These are phyloP conservation scores for Eurystomus gularis DNA, from an alignment of 2,113 vertebrate genomes.

Conservation along the genomic window DNA sequence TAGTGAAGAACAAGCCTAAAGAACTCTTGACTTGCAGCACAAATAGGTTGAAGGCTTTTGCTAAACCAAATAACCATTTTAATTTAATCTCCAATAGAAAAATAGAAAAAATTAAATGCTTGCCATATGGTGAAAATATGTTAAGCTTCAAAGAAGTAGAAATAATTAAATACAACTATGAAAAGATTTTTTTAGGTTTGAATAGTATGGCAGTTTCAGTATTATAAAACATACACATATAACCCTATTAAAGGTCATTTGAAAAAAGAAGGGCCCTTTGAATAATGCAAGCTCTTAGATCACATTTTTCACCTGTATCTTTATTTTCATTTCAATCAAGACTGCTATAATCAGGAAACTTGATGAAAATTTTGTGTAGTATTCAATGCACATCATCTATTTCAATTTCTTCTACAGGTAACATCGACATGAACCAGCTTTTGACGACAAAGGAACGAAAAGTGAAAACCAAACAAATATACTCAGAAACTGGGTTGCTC, in stretches of 20 bases:
- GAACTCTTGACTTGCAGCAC: background rate
- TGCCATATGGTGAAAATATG: constrained; percentile 65
- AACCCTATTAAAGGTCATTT: constrained; percentile 18
- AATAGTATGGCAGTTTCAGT: constrained; percentile 50
- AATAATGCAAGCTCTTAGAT: background rate
- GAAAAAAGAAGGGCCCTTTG: background rate
- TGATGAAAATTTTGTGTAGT: background rate
- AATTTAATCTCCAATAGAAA: constrained; percentile 25
- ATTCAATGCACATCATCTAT: background rate
- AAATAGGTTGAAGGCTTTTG: background rate
- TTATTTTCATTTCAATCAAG: constrained; percentile 14
- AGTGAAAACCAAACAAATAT: background rate
- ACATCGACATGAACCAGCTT: background rate
- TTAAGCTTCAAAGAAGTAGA: constrained; percentile 51
- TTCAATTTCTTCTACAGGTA: background rate
- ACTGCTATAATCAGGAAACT: background rate
- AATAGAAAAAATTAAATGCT: constrained; percentile 33
- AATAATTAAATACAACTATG: constrained; percentile 44
- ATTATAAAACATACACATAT: constrained; percentile 15
- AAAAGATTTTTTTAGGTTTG: constrained; percentile 23
- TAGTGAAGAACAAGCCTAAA: background rate
- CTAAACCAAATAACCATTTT: constrained; percentile 8
- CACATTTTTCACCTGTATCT: background rate
- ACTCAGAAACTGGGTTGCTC: background rate
- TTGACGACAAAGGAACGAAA: background rate